phyloP scores from a whole-genome alignment of 2,888 invertebrate species.

The Homarus gammarus region DNA sequence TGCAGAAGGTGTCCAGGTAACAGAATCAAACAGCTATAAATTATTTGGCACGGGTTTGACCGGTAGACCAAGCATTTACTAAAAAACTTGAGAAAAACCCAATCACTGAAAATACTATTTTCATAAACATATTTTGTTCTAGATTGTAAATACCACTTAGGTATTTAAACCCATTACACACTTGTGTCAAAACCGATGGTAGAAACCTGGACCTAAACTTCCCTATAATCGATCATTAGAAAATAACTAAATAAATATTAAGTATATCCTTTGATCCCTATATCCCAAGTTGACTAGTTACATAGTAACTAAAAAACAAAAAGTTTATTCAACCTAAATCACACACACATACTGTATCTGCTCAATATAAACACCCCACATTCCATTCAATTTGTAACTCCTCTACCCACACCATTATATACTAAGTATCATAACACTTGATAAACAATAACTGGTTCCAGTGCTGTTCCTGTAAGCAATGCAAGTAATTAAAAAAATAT shows the following conservation, averaged over 20 bases:
- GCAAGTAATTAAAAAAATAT: background rate
- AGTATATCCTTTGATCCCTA: slow-evolving; percentile 54
- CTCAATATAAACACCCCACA: slow-evolving; percentile 17
- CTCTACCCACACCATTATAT: background rate
- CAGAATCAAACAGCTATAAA: slow-evolving; percentile 38
- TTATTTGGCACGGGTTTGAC: slow-evolving; percentile 66
- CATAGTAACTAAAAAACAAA: slow-evolving; percentile 67
- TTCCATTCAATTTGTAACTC: background rate
- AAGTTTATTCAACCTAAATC: slow-evolving; percentile 16
- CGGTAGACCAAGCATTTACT: slow-evolving; percentile 26
- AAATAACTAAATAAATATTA: slow-evolving; percentile 49
- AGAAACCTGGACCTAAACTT: slow-evolving; percentile 13
- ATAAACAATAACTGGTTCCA: background rate
- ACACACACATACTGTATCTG: background rate
- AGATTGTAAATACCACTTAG: background rate
- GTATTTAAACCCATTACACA: background rate
- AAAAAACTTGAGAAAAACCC: background rate
- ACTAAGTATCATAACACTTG: background rate
- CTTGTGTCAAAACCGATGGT: slow-evolving; percentile 17
- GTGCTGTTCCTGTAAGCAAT: background rate
- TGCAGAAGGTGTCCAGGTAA: slow-evolving; percentile 48
- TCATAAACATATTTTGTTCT: background rate
- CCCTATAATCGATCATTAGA: slow-evolving; percentile 26
- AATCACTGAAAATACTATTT: slow-evolving; percentile 8
- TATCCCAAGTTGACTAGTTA: slow-evolving; percentile 62